Evolutionary conservation across 2,113 vertebrate genomes (phyloP).

Genomic region (Platycercus adscitus): DNA sequence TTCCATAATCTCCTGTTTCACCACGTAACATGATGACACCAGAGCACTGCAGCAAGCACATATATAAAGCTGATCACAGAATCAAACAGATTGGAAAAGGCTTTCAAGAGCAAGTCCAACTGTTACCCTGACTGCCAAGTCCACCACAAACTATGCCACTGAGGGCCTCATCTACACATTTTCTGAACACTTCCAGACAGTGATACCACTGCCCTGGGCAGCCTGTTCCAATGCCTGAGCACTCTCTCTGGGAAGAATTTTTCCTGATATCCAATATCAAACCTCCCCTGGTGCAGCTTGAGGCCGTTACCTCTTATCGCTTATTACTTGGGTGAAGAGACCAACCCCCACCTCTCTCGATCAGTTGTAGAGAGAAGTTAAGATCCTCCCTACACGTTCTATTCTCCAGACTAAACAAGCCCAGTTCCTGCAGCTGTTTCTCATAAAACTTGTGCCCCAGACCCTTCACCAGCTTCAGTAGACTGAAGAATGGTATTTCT

Average conservation of each 20-base stretch:
- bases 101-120: neutral
- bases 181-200: neutral
- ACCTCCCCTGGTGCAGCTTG: neutral
- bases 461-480: neutral
- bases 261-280: neutral
- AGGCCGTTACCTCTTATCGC: neutral
- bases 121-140: neutral
- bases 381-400: neutral
- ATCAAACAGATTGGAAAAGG: neutral
- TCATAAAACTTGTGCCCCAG: neutral
- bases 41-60: rapidly evolving
- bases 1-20: neutral
- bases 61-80: neutral
- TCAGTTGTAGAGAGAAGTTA: neutral
- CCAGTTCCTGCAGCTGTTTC: neutral
- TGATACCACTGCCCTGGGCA: neutral
- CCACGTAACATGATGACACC: rapidly evolving
- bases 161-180: neutral
- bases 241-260: neutral
- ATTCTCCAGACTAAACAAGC: neutral
- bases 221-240: neutral
- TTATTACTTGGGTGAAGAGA: neutral
- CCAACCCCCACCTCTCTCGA: neutral
- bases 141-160: neutral
- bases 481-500: neutral